A percentile compares a stretch with the other conserved stretches of the same genome.
Evolutionary conservation across 2,113 vertebrate genomes (phyloP).

Genomic region (Oryzias woworae): DNA sequence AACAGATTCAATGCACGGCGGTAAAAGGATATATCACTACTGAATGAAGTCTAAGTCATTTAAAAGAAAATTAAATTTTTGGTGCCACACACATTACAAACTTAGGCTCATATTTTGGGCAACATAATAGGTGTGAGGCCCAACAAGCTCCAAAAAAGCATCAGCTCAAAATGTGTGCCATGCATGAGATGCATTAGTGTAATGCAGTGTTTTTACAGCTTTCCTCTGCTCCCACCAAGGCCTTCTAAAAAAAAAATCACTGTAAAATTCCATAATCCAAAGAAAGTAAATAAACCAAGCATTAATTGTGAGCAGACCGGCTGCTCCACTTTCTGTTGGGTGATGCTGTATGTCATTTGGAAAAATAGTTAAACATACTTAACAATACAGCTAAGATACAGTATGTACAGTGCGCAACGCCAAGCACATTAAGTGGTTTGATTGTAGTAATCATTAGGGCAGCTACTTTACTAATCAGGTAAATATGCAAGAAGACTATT

Average conservation of each 20-base stretch:
- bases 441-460: background rate
- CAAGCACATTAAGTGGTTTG: background rate
- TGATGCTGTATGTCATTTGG: background rate
- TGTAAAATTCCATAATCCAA: conserved; percentile 38
- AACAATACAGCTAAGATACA: background rate
- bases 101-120: background rate
- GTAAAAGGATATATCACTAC: background rate
- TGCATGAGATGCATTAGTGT: conserved; percentile 25
- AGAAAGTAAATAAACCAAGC: conserved; percentile 43
- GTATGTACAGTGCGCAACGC: background rate
- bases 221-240: conserved; percentile 26
- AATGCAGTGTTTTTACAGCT: conserved; percentile 44
- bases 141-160: background rate
- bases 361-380: conserved; percentile 6
- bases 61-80: background rate
- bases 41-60: background rate
- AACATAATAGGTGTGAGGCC: background rate
- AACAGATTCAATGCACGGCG: background rate
- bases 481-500: background rate
- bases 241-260: conserved; percentile 35
- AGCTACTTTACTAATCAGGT: background rate
- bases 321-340: conserved; percentile 10
- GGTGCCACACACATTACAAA: background rate
- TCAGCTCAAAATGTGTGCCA: conserved; percentile 12
- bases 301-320: conserved; percentile 33